phyloP scores from a whole-genome alignment of 2,888 invertebrate species.

The Rhorus exstirpatorius region DNA sequence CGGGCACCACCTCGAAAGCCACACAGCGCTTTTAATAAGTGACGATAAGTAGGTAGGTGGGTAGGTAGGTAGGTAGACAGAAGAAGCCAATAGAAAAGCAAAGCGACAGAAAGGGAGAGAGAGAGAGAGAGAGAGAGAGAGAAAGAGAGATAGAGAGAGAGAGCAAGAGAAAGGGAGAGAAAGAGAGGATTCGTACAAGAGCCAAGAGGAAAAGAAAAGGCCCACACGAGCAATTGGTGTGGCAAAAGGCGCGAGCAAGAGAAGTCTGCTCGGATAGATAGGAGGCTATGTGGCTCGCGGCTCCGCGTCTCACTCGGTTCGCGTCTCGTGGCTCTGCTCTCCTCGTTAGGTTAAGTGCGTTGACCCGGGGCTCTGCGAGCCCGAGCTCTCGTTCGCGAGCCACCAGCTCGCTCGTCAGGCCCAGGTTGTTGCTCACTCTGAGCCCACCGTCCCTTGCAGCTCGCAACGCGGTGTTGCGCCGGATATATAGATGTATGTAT shows the following conservation, averaged over 20 bases:
- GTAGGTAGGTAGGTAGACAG: conserved; percentile 83
- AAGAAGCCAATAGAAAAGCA: conserved; percentile 70
- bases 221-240: conserved; percentile 25
- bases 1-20: conserved; percentile 74
- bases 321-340: conserved; percentile 67
- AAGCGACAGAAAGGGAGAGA: conserved; percentile 37
- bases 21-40: conserved; percentile 79
- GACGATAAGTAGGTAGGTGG: conserved; percentile 85
- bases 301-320: conserved; percentile 47
- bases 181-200: conserved; percentile 44
- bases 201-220: conserved; percentile 57
- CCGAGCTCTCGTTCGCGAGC: conserved; percentile 56
- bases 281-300: conserved; percentile 55
- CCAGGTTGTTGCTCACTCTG: conserved; percentile 35
- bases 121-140: conserved; percentile 58
- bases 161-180: conserved; percentile 35
- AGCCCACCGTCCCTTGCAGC: conserved; percentile 42
- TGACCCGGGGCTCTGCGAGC: conserved; percentile 82
- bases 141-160: conserved; percentile 49
- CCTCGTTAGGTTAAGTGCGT: conserved; percentile 84
- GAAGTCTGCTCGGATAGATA: conserved; percentile 54
- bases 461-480: conserved; percentile 17
- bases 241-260: conserved; percentile 55
- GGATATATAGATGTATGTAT: conserved; percentile 22
- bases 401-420: conserved; percentile 45